Conservation (phyloP, 2,797 vertebrate species). For the Takifugu rubripes region DNA sequence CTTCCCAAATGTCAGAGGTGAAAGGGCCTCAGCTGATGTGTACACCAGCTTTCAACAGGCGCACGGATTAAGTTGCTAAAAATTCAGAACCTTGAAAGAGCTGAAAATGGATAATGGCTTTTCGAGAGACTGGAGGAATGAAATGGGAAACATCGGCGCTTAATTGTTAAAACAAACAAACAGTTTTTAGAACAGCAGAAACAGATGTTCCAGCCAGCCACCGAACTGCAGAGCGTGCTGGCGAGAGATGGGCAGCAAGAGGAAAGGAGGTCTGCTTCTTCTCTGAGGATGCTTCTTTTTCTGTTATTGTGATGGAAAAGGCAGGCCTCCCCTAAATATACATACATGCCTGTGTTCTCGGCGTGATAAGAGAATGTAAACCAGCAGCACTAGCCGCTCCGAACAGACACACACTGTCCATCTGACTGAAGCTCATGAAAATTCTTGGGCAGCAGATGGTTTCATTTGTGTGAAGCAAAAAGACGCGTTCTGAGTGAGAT, state of each 20-base stretch:
- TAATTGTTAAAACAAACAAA: slow-evolving; percentile 80
- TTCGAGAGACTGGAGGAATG: slow-evolving; percentile 69
- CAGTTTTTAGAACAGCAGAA: slow-evolving; percentile 71
- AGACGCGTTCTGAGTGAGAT: slow-evolving; percentile 12
- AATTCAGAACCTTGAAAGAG: slow-evolving; percentile 58
- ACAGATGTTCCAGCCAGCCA: slow-evolving; percentile 73
- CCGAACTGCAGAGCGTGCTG: slow-evolving; percentile 42
- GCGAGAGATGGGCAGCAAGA: slow-evolving; percentile 30
- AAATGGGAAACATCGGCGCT: slow-evolving; percentile 73
- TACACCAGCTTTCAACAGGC: slow-evolving; percentile 54
- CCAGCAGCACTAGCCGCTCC: slow-evolving; percentile 20
- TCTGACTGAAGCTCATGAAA: slow-evolving; percentile 1
- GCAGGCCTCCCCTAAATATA: slow-evolving; percentile 35
- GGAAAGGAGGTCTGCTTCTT: slow-evolving; percentile 45
- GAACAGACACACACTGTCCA: slow-evolving; percentile 11
- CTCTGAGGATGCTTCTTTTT: slow-evolving; percentile 38
- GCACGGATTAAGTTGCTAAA: slow-evolving; percentile 48
- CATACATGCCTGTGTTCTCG: slow-evolving; percentile 22
- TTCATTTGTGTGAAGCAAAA: slow-evolving; percentile 13
- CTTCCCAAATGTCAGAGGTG: slow-evolving; percentile 52
- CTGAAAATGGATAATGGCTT: slow-evolving; percentile 64
- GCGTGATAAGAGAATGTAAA: slow-evolving; percentile 58
- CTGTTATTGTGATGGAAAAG: slow-evolving; percentile 44
- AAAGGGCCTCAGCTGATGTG: slow-evolving; percentile 28
- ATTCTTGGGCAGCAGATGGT: slow-evolving; percentile 22